Evolutionary conservation across 2,113 vertebrate species (phyloP).

Genomic region (Sialia sialis): DNA sequence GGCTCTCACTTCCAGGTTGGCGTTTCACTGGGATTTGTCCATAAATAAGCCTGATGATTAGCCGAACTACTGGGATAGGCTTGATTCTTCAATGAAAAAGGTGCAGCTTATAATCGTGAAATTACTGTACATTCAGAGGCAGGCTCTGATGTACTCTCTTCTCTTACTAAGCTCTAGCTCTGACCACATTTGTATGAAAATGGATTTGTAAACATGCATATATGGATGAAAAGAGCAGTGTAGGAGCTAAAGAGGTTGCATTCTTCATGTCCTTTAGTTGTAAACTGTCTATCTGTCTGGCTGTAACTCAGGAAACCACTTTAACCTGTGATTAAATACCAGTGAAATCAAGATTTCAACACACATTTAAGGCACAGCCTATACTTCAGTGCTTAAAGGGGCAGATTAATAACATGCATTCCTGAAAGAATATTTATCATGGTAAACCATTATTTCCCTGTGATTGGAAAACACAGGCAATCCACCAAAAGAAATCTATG

Average conservation of each 20-base stretch:
- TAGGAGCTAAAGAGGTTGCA: not conserved
- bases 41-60: no score
- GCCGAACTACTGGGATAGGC: no score
- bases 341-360: not conserved
- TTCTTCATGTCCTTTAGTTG: not conserved
- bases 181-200: not conserved
- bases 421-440: not conserved
- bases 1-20: no score
- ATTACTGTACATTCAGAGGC: not conserved
- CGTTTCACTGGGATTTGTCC: no score
- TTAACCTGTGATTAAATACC: not conserved
- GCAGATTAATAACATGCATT: not conserved
- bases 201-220: not conserved
- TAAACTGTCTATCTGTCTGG: not conserved
- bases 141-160: not conserved
- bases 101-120: no score
- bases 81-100: no score
- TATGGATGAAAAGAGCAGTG: not conserved
- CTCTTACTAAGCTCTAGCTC: not conserved
- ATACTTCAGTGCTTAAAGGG: not conserved
- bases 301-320: not conserved
- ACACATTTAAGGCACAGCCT: not conserved
- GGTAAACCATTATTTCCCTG: not conserved
- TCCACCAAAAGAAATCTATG: not conserved
- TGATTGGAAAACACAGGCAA: not conserved